Base-by-base conservation (phyloP, 2,888 invertebrate species). In the Apeira syringaria region DNA sequence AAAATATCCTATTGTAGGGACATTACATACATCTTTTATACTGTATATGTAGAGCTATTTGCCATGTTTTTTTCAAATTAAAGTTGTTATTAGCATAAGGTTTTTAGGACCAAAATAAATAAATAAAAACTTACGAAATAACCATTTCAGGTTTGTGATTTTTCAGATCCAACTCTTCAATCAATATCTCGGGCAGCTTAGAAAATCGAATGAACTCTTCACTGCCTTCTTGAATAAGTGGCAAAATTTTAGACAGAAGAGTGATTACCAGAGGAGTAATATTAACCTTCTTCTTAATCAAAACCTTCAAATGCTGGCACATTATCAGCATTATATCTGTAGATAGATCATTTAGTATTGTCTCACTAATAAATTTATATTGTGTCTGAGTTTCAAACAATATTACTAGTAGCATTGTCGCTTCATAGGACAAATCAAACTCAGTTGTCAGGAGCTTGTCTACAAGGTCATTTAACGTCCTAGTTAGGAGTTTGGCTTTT, bases 361-460 rank as follows among this genome's bases (percentile, higher is more conserved):
- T 79, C 7, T 89, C 77, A 0, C 92, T 85, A 32, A 95, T 85
- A 5, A 62, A 68, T 0, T 67, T 84, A 1, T 91, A 64, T 24
- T 90, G 85, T 7, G 74, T 67, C 40, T 96, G 95, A 7, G 91
- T 91, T 51, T 94, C 93, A 64, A 93, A 95, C 32, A 96, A 84
- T 54, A 94, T 87, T n/a, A 94, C 82, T 12, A 97, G 76, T 7
- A 96, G 78, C 24, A 94, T 74, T 5, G 93, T 78, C 0, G 93
- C 91, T 65, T 96, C 95, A 49, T 87, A 84, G 1, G 80, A 71
- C 33, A 89, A 45, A 38, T 81, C 76, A 72, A 80, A 76, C 45
- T 80, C 80, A 0, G 81, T 75, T 5, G 75, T 77, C 3, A 87
- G 51, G 0, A 90, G 53, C 51, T 74, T 82, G 1, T 79, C 79